Conservation (phyloP, 2,113 vertebrate genomes). For the Quiscalus mexicanus region DNA sequence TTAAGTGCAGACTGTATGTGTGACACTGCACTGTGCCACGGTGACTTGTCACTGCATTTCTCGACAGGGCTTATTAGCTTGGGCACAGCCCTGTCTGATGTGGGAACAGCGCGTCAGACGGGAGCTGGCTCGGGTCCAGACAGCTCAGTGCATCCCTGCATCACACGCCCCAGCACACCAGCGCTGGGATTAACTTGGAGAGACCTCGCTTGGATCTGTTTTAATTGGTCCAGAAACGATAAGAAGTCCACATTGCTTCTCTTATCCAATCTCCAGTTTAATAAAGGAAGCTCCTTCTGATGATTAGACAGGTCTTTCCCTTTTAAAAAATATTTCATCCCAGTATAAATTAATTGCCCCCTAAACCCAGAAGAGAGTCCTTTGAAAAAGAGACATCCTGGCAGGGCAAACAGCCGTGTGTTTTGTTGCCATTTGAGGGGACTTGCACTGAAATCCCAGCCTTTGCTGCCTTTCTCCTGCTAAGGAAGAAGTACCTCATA, state of each 20-base stretch:
- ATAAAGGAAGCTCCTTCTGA: conserved; percentile 10
- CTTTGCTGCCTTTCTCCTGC: conserved; percentile 12
- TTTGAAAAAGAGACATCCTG: conserved; percentile 29
- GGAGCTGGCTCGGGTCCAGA: conserved; percentile 1
- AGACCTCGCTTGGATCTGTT: neutral
- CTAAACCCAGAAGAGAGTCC: neutral
- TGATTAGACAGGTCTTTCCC: neutral
- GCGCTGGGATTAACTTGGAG: neutral
- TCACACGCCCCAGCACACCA: neutral
- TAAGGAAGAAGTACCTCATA: conserved; percentile 67
- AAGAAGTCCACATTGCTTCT: neutral
- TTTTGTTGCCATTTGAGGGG: conserved; percentile 15
- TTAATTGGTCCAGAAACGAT: conserved; percentile 44
- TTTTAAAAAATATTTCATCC: neutral
- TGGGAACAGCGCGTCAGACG: conserved; percentile 25
- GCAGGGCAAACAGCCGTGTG: neutral
- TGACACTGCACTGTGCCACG: neutral
- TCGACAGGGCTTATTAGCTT: neutral
- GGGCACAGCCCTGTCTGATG: conserved; percentile 24
- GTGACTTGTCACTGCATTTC: neutral
- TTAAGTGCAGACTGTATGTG: neutral
- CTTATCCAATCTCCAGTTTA: neutral
- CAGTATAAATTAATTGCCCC: conserved; percentile 26
- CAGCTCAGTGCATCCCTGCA: neutral
- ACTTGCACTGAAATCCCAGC: neutral